Evolutionary conservation across 2,888 invertebrate species (phyloP).

Genomic region (Drosophila recens): DNA sequence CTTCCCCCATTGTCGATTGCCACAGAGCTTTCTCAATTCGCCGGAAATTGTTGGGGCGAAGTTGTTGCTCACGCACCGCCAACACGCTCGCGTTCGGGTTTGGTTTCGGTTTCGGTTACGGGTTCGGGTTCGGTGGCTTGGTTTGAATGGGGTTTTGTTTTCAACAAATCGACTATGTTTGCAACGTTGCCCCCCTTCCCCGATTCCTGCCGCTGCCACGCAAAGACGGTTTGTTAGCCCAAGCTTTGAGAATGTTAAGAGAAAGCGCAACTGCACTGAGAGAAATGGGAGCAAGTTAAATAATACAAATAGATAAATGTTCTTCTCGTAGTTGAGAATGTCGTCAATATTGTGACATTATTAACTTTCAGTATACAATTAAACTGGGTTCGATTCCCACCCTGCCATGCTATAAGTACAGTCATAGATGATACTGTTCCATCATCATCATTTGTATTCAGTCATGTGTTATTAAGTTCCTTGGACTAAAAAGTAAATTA

Average conservation of each 20-base stretch:
- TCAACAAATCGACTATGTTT: constrained; percentile 66
- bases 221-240: constrained; percentile 42
- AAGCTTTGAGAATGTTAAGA: constrained; percentile 42
- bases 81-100: constrained; percentile 29
- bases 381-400: no score
- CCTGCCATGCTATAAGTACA: no score
- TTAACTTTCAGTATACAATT: no score
- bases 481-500: no score
- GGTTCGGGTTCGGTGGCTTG: constrained; percentile 7
- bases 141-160: constrained; percentile 52
- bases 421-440: no score
- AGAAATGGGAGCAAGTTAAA: constrained; percentile 9
- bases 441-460: no score
- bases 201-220: background rate
- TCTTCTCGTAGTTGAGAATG: background rate
- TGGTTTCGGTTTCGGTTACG: constrained; percentile 17
- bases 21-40: constrained; percentile 60
- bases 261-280: constrained; percentile 47
- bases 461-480: no score
- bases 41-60: constrained; percentile 63
- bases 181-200: constrained; percentile 26
- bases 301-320: background rate
- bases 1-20: background rate
- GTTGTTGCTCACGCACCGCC: constrained; percentile 40
- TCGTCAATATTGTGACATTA: no score